A percentile compares a stretch with the other conserved stretches of the same genome.
Evolutionary conservation across 1,140 invertebrate genomes (phyloP).

Genomic region (Hyphantria cunea): DNA sequence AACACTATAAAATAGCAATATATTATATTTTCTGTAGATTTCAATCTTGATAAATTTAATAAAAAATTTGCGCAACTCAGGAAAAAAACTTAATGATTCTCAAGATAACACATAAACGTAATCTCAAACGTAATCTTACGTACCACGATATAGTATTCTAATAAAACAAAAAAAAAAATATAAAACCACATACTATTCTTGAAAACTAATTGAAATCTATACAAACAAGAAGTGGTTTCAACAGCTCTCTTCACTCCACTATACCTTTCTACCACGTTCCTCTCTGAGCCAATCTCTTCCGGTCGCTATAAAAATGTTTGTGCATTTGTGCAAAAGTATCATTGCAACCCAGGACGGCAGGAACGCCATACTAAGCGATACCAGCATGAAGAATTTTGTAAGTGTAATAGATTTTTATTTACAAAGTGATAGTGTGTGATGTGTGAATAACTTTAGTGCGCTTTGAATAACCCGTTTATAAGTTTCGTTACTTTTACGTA

Average conservation of each 20-base stretch:
- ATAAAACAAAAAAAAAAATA: too few species aligned
- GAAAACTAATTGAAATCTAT: conserved; percentile 4
- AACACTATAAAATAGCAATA: too few species aligned
- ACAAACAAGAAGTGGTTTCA: conserved; percentile 13
- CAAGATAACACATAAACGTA: too few species aligned
- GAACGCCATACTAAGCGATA: conserved; percentile 46
- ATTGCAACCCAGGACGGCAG: conserved; percentile 39
- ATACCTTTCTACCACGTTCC: conserved; percentile 54
- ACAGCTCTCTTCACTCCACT: conserved; percentile 36
- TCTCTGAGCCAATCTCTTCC: conserved; percentile 62
- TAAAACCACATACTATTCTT: not conserved
- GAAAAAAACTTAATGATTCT: too few species aligned
- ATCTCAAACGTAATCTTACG: too few species aligned
- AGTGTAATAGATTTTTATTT: conserved; percentile 50
- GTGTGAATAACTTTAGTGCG: conserved; percentile 18
- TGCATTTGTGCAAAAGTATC: conserved; percentile 53
- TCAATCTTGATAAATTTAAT: too few species aligned
- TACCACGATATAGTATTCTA: too few species aligned
- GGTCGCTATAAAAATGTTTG: conserved; percentile 68
- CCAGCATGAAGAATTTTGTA: conserved; percentile 73
- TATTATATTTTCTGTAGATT: too few species aligned
- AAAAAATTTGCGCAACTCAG: too few species aligned
- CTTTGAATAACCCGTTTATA: not conserved
- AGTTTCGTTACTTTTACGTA: too few species aligned
- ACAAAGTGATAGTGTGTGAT: conserved; percentile 15